Evolutionary conservation across 2,888 invertebrate species (phyloP), one percentile per base, ranked within the genome.

Genomic region (Parnassius apollo): DNA sequence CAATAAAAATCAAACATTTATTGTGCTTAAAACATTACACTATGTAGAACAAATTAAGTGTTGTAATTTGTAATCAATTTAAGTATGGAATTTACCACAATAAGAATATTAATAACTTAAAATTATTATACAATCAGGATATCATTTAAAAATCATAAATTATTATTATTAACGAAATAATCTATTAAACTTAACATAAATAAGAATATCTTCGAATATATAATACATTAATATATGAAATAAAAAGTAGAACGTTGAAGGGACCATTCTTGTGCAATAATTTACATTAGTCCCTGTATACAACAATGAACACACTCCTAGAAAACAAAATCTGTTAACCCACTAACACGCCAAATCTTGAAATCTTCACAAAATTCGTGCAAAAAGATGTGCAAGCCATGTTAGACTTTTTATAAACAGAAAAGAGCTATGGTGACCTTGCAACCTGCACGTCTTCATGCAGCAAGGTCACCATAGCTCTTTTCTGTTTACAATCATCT

Each of bases 371-470:
- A 10, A 22, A 7, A 12, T 42, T 13, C 9, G 9, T n/a, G 22
- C 9, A 35, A 35, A 18, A 18, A 18, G 18, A 18, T 7, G 4
- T 35, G 4, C 7, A 4, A 7, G 4, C 7, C 35, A 7, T 35
- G 4, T 56, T 11, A n/a, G 18, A 18, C 0, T n/a, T 18, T 22
- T 53, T 70, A 1, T 66, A 65, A 10, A 74, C 61, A n/a, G n/a
- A n/a, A n/a, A n/a, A n/a, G n/a, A n/a, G n/a, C n/a, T n/a, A n/a
- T n/a, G n/a, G n/a, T n/a, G n/a, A n/a, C n/a, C n/a, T n/a, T n/a
- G n/a, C n/a, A n/a, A n/a, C n/a, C n/a, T n/a, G 73, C 0, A 83
- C 65, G 50, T 88, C 87, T 42, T 85, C 85, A 11, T 69, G 75
- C 1, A 88, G 69, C 1, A 87, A 57, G 0, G 57, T 44, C 2